These are phyloP conservation scores for Taurulus bubalis DNA, from an alignment of 2,113 vertebrate genomes.

Conservation along the genomic window DNA sequence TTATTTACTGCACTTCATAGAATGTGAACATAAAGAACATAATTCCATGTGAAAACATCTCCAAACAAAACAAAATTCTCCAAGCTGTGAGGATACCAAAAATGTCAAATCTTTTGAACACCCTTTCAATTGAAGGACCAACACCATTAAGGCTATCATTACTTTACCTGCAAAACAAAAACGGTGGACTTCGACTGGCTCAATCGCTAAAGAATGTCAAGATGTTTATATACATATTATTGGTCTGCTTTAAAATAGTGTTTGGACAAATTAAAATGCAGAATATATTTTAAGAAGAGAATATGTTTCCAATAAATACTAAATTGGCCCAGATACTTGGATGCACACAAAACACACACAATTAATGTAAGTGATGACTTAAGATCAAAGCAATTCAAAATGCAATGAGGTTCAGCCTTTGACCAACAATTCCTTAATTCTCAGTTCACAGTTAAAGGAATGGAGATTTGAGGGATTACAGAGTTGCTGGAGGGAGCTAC, in stretches of 20 bases:
- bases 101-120: background rate
- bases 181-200: background rate
- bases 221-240: background rate
- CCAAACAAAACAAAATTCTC: background rate
- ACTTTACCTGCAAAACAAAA: background rate
- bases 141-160: background rate
- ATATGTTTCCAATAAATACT: background rate
- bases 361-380: conserved; percentile 22
- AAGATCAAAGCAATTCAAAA: conserved; percentile 21
- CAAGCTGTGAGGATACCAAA: background rate
- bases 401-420: conserved; percentile 24
- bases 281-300: background rate
- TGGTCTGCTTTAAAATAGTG: background rate
- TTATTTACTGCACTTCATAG: background rate
- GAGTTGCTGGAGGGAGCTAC: conserved; percentile 42
- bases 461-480: conserved; percentile 57
- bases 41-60: background rate
- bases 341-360: conserved; percentile 13
- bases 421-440: conserved; percentile 24
- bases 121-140: background rate
- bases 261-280: background rate
- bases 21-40: background rate
- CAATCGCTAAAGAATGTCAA: background rate
- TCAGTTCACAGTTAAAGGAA: conserved; percentile 18
- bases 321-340: background rate